Percentiles rank a stretch among this genome's conserved stretches.
Evolutionary conservation across 2,113 vertebrate species (phyloP).

Genomic region (Argyrosomus japonicus): DNA sequence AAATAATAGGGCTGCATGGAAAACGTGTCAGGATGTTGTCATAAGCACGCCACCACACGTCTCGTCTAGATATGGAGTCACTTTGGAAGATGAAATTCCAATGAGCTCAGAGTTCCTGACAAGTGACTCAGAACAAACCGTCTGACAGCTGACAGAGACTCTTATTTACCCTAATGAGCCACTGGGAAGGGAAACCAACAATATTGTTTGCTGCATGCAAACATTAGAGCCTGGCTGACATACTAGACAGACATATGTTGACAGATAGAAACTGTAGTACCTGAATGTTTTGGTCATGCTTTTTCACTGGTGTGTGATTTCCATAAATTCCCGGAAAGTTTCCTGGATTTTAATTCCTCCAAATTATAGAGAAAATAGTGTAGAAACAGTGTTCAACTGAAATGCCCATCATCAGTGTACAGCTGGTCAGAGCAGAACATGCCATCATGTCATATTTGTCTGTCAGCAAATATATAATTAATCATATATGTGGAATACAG

Average conservation of each 20-base stretch:
- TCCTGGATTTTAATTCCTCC: too few species aligned
- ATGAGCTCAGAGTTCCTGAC: conserved; percentile 59
- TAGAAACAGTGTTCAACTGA: neutral
- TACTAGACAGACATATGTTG: neutral
- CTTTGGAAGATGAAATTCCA: conserved; percentile 51
- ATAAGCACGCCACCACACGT: conserved; percentile 55
- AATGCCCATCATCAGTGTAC: neutral
- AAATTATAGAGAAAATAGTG: neutral
- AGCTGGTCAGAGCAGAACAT: neutral
- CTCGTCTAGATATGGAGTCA: conserved; percentile 18
- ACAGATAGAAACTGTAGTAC: neutral
- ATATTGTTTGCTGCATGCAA: conserved; percentile 33
- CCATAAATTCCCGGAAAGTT: neutral
- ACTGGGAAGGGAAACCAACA: conserved; percentile 23
- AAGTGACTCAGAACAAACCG: conserved; percentile 48
- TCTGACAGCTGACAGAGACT: conserved; percentile 38
- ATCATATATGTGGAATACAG: too few species aligned
- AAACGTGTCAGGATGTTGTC: conserved; percentile 41
- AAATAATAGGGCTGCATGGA: conserved; percentile 48
- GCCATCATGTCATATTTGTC: neutral
- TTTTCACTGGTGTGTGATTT: neutral
- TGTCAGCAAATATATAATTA: neutral
- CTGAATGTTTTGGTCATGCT: neutral
- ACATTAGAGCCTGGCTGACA: conserved; percentile 20
- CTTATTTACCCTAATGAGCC: conserved; percentile 45